phyloP scores from a whole-genome alignment of 2,113 vertebrate genomes.

The Fulmarus glacialis region DNA sequence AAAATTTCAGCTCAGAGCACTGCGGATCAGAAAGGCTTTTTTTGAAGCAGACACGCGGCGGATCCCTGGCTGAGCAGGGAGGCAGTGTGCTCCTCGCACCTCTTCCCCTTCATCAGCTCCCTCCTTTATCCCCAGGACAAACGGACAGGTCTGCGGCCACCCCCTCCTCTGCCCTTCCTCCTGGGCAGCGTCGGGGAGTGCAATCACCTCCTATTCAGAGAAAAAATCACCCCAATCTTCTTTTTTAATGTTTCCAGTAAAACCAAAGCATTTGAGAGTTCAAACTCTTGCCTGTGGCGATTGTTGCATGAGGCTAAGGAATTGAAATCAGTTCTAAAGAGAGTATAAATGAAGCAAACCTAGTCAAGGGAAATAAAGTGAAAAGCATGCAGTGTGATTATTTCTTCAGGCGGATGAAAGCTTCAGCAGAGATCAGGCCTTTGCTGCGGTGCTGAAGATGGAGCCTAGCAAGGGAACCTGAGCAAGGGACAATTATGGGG shows the following conservation, averaged over 20 bases:
- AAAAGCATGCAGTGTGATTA: neutral
- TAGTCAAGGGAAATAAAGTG: neutral
- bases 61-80: neutral
- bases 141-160: accelerated
- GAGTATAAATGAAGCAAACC: neutral
- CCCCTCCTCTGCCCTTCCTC: neutral
- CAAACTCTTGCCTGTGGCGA: neutral
- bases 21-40: neutral
- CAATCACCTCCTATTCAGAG: neutral
- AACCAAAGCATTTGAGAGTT: conserved; percentile 16
- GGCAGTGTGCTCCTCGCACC: neutral
- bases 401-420: neutral
- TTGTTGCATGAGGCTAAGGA: neutral
- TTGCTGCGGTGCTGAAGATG: neutral
- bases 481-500: neutral
- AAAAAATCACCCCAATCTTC: neutral
- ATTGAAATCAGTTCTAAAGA: neutral
- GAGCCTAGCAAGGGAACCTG: neutral
- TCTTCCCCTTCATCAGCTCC: neutral
- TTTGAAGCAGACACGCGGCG: neutral
- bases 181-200: neutral
- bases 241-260: neutral
- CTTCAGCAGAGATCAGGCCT: neutral
- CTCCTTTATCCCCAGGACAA: neutral
- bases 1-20: neutral